phyloP scores from a whole-genome alignment of 2,888 invertebrate species.

The Polydrusus tereticollis region DNA sequence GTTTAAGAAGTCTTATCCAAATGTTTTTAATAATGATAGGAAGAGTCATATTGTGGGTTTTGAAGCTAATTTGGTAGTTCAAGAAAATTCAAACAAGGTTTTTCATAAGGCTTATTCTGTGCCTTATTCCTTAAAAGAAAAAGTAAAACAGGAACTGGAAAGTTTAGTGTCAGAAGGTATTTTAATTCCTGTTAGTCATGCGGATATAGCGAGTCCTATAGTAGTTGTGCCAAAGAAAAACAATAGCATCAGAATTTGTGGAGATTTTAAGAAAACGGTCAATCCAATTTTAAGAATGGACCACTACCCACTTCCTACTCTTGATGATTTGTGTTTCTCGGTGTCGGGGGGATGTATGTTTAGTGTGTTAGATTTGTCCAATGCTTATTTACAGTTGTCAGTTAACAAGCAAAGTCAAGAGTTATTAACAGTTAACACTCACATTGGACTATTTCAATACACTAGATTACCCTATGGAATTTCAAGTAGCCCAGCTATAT shows the following conservation, averaged over 20 bases:
- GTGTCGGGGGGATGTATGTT: constrained; percentile 50
- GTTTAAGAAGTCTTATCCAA: too few species aligned
- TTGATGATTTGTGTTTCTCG: constrained; percentile 54
- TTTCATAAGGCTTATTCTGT: too few species aligned
- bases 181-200: constrained; percentile 17
- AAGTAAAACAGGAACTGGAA: constrained; percentile 19
- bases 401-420: constrained; percentile 56
- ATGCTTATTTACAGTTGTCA: constrained; percentile 60
- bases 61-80: too few species aligned
- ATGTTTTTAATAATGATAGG: too few species aligned
- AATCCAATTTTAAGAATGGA: constrained; percentile 49
- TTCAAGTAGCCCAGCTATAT: constrained; percentile 59
- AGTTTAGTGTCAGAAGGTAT: constrained; percentile 32
- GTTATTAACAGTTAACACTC: constrained; percentile 57
- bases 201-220: constrained; percentile 37
- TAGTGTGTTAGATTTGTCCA: constrained; percentile 51
- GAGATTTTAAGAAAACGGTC: constrained; percentile 56
- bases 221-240: constrained; percentile 40
- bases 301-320: constrained; percentile 52
- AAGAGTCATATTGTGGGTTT: too few species aligned
- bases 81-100: too few species aligned
- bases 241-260: constrained; percentile 48
- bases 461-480: constrained; percentile 62
- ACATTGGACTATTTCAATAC: constrained; percentile 59
- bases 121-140: too few species aligned